These are phyloP conservation scores for Sylvietta virens DNA, from an alignment of 2,113 vertebrate genomes.

Conservation along the genomic window DNA sequence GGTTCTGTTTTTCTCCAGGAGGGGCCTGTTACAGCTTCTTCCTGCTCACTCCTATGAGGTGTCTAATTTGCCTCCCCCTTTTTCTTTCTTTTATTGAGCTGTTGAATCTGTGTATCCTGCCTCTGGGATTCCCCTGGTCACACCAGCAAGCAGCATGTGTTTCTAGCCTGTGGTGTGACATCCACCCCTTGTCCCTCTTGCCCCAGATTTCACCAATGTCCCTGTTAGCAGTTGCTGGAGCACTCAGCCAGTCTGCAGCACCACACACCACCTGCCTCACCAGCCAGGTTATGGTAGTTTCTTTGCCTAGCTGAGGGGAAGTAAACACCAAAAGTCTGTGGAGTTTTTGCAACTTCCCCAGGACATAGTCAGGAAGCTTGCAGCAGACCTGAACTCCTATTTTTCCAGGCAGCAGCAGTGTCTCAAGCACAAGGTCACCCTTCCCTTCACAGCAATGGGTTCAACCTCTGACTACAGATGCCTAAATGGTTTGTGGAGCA, in stretches of 20 bases:
- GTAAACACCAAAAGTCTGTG: neutral
- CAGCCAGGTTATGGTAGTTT: neutral
- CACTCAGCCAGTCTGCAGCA: neutral
- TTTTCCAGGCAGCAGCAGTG: neutral
- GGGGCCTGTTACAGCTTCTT: neutral
- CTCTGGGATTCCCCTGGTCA: neutral
- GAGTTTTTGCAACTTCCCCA: neutral
- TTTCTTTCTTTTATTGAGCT: neutral
- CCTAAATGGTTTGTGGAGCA: neutral
- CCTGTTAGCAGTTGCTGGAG: neutral
- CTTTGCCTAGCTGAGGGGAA: neutral
- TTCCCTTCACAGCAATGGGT: neutral
- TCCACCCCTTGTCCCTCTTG: neutral
- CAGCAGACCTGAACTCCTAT: neutral
- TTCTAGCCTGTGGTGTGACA: neutral
- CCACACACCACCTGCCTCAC: neutral
- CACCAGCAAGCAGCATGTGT: neutral
- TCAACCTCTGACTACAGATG: neutral
- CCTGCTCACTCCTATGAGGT: rapidly evolving
- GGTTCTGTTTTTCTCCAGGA: neutral
- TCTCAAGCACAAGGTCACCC: neutral
- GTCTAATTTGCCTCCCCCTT: neutral
- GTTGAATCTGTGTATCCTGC: neutral
- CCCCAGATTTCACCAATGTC: neutral
- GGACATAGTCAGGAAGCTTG: neutral